A percentile compares a stretch with the other conserved stretches of the same genome.
phyloP scores from a whole-genome alignment of 2,797 vertebrate species.

The Lateolabrax maculatus region DNA sequence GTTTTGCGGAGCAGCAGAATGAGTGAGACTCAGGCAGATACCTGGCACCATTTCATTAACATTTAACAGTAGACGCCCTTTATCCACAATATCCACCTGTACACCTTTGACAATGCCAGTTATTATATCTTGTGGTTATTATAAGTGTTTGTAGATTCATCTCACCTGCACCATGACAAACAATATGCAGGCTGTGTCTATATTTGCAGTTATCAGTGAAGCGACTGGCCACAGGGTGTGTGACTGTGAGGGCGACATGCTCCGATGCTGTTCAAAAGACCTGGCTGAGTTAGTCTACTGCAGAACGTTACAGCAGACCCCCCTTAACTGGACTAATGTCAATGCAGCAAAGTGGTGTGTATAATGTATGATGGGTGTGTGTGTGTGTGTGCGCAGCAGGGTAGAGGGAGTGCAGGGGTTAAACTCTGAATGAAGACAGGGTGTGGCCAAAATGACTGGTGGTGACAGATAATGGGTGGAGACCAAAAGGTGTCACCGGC shows the following conservation, averaged over 20 bases:
- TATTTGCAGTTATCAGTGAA: slow-evolving; percentile 72
- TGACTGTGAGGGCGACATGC: slow-evolving; percentile 56
- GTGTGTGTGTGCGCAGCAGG: not conserved
- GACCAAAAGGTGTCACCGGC: slow-evolving; percentile 40
- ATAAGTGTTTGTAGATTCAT: slow-evolving; percentile 60
- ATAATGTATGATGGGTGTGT: slow-evolving; percentile 17
- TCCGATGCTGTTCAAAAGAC: slow-evolving; percentile 60
- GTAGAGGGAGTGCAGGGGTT: slow-evolving; percentile 13
- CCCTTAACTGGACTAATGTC: not conserved
- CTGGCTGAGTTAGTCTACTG: not conserved
- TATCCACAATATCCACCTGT: slow-evolving; percentile 70
- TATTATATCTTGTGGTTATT: slow-evolving; percentile 49
- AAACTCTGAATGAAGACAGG: slow-evolving; percentile 49
- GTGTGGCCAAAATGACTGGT: slow-evolving; percentile 51
- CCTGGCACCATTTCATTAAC: slow-evolving; percentile 46
- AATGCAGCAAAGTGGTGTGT: not conserved
- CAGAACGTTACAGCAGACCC: slow-evolving; percentile 8
- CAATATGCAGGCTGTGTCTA: slow-evolving; percentile 61
- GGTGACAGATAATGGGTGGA: slow-evolving; percentile 66
- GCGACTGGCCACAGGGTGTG: slow-evolving; percentile 59
- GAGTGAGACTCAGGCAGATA: not conserved
- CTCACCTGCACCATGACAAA: slow-evolving; percentile 54
- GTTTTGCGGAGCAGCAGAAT: not conserved
- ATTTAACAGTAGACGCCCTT: slow-evolving; percentile 65
- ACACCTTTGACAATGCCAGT: slow-evolving; percentile 47